Evolutionary conservation across 1,140 invertebrate genomes (phyloP).

Genomic region (Phymastichus coffea): DNA sequence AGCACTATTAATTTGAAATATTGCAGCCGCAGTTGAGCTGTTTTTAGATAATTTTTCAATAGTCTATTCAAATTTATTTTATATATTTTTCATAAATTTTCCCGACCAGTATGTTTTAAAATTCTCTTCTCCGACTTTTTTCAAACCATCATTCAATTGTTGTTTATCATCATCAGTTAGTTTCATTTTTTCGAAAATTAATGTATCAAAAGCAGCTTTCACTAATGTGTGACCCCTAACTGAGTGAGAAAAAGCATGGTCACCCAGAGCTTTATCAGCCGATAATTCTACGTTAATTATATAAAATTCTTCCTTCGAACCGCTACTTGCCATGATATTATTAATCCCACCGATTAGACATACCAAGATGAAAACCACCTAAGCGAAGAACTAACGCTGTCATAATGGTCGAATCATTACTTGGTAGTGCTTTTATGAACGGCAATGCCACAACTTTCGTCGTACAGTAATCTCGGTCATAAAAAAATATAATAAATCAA

Average conservation of each 20-base stretch:
- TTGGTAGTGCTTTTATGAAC: too few relatives aligned
- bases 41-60: background rate
- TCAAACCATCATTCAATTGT: background rate
- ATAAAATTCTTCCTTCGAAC: slow-evolving; percentile 42
- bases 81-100: background rate
- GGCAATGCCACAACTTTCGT: slow-evolving; percentile 29
- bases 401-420: too few relatives aligned
- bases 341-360: slow-evolving; percentile 49
- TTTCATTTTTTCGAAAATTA: background rate
- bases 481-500: slow-evolving; percentile 27
- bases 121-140: background rate
- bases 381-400: slow-evolving; percentile 32
- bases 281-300: slow-evolving; percentile 38
- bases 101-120: background rate
- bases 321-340: slow-evolving; percentile 45
- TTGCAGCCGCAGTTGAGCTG: slow-evolving; percentile 6
- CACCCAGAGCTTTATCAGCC: slow-evolving; percentile 45
- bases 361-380: slow-evolving; percentile 44
- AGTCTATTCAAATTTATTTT: background rate
- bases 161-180: background rate
- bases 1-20: slow-evolving; percentile 30
- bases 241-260: slow-evolving; percentile 48
- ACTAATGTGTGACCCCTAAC: slow-evolving; percentile 45
- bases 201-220: background rate
- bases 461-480: too few relatives aligned